phyloP scores from a whole-genome alignment of 2,113 vertebrate genomes.

The Oostethus manadensis region DNA sequence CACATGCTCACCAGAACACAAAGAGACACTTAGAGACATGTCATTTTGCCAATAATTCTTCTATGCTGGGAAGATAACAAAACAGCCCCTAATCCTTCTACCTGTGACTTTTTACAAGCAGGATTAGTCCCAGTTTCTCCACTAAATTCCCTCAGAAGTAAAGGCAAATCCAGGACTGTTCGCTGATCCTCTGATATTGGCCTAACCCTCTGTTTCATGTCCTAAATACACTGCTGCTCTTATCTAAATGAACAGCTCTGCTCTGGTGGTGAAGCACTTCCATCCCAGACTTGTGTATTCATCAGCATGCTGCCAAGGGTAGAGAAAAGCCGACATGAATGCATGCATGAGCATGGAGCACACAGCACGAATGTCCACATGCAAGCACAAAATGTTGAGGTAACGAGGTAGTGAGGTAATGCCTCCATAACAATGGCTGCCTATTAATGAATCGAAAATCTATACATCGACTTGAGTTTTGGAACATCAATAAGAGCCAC shows the following conservation, averaged over 20 bases:
- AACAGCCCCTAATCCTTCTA: slow-evolving; percentile 59
- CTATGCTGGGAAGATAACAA: slow-evolving; percentile 48
- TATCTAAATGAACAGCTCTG: slow-evolving; percentile 71
- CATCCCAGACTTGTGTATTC: slow-evolving; percentile 1
- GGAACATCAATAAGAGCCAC: slow-evolving; percentile 27
- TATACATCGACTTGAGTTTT: slow-evolving; percentile 22
- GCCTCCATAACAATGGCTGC: slow-evolving; percentile 4
- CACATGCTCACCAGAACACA: slow-evolving; percentile 14
- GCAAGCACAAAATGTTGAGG: neutral
- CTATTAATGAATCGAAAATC: slow-evolving; percentile 18
- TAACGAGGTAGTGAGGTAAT: too few species aligned
- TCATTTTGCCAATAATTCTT: slow-evolving; percentile 32
- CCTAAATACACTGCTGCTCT: slow-evolving; percentile 53
- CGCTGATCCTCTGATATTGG: slow-evolving; percentile 43
- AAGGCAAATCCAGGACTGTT: slow-evolving; percentile 37
- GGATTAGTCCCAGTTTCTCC: slow-evolving; percentile 59
- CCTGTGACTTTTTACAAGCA: slow-evolving; percentile 69
- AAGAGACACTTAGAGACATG: slow-evolving; percentile 10
- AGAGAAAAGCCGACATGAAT: slow-evolving; percentile 16
- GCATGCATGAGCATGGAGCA: neutral
- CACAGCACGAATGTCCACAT: slow-evolving; percentile 12
- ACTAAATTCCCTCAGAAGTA: slow-evolving; percentile 48
- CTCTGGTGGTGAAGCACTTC: slow-evolving; percentile 27
- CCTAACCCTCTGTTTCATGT: slow-evolving; percentile 51
- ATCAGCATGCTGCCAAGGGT: slow-evolving; percentile 25